Evolutionary conservation across 2,888 invertebrate species (phyloP), one percentile per base, ranked within the genome.

Genomic region (Campopleginae sp.): DNA sequence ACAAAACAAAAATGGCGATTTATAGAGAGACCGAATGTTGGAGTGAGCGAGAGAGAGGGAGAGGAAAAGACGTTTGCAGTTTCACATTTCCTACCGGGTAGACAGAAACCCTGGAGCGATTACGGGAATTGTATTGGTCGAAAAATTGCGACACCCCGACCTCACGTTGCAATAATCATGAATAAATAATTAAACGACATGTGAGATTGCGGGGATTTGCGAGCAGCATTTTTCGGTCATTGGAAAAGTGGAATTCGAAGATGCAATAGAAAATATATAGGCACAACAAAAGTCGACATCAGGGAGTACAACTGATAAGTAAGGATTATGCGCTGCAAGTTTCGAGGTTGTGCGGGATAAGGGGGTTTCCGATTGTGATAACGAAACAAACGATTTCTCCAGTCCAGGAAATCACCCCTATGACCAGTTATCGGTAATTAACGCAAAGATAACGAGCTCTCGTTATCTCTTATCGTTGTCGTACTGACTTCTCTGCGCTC

Each of bases 381-480:
- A 46, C 58, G 72, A 44, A 81, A 54, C 65, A 48, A 54, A 61
- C 27, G 82, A 82, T 86, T 83, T 80, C 84, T 61, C 77, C 68
- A 23, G 23, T 54, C 68, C 68, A 68, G 80, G 85, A 86, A 86
- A 85, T 86, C 85, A 86, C 87, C 87, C 87, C 85, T 86, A 87
- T 87, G 80, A 44, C 31, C 19, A 72, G 70, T 89, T 89, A 87
- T 90, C 88, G 84, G 86, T 88, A 90, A 90, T 89, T 89, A 89
- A 88, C 85, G 80, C 72, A 78, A 82, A 88, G 89, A 89, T 83
- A 85, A 63, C 33, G 51, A 70, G 51, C 72, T 54, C 80, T 63
- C 74, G 61, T 83, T 82, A 86, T 86, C 80, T 46, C 51, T 74
- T 79, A 83, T 83, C 80, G 66, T 83, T 71, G 46, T 78, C 77